These are phyloP conservation scores for Echeneis naucrates DNA, from an alignment of 2,797 vertebrate species.

Conservation along the genomic window DNA sequence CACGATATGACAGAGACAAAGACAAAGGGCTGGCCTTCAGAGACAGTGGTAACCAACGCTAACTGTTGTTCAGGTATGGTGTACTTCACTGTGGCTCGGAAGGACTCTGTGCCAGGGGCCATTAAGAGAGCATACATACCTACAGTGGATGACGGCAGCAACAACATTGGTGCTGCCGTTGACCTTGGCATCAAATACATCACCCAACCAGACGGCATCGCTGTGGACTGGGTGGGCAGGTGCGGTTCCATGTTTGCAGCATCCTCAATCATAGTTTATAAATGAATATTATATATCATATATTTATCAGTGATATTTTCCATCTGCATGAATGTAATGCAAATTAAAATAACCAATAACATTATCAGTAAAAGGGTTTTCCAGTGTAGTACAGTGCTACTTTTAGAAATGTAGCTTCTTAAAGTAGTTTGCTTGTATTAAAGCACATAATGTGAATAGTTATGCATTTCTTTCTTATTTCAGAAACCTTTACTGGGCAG, in stretches of 20 bases:
- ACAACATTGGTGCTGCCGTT: conserved; percentile 88
- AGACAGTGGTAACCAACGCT: neutral
- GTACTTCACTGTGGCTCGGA: conserved; percentile 90
- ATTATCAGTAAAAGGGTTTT: neutral
- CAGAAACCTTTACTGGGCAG: conserved; percentile 96
- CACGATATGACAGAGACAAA: neutral
- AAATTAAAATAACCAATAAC: neutral
- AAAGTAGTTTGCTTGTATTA: neutral
- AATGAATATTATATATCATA: neutral
- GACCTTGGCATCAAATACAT: conserved; percentile 90
- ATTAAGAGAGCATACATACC: conserved; percentile 93
- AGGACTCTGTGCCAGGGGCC: conserved; percentile 85
- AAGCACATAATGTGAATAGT: neutral
- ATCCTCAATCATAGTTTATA: neutral
- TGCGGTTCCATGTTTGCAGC: conserved; percentile 69
- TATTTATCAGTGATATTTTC: neutral
- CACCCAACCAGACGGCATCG: conserved; percentile 89
- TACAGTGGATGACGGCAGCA: conserved; percentile 88
- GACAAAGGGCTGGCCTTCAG: neutral
- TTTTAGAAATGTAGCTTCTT: neutral
- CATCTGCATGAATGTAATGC: neutral
- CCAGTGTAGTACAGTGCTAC: neutral
- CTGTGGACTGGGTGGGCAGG: conserved; percentile 96
- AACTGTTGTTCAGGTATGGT: conserved; percentile 84
- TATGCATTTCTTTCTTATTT: neutral